phyloP scores from a whole-genome alignment of 2,797 vertebrate genomes.

The Pitangus sulphuratus region DNA sequence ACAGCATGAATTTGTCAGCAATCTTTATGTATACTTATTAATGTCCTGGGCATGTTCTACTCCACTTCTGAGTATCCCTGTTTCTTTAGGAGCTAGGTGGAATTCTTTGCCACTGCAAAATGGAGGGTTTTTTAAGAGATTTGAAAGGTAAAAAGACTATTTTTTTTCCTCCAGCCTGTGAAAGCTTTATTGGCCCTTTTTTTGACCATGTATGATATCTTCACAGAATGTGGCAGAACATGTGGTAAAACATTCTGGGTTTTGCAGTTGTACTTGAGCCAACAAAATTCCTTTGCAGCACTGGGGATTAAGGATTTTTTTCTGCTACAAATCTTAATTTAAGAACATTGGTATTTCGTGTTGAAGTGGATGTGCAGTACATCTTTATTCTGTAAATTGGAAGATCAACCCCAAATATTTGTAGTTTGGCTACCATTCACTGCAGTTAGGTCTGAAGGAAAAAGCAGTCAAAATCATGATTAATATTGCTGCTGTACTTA shows the following conservation, averaged over 20 bases:
- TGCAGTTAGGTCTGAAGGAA: not conserved
- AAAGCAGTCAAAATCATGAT: not conserved
- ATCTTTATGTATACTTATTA: not conserved
- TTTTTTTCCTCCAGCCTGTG: not conserved
- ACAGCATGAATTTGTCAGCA: not conserved
- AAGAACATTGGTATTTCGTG: not conserved
- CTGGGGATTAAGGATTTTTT: constrained; percentile 8
- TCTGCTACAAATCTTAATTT: not conserved
- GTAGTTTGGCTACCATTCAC: not conserved
- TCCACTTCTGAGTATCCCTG: not conserved
- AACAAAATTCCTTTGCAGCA: constrained; percentile 17
- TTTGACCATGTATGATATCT: not conserved
- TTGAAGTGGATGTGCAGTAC: not conserved
- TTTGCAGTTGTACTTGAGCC: constrained; percentile 17
- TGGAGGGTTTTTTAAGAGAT: not conserved
- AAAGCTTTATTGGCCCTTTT: constrained; percentile 42
- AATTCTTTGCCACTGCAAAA: not conserved
- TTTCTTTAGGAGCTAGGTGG: not conserved
- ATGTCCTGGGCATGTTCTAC: not conserved
- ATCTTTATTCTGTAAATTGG: not conserved
- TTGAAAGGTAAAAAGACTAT: constrained; percentile 9
- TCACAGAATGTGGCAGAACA: not conserved
- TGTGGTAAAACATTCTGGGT: not conserved
- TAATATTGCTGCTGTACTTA: not conserved
- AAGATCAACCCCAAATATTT: not conserved